Base-by-base conservation (phyloP, 2,113 vertebrate species). In the Stictonetta naevosa region DNA sequence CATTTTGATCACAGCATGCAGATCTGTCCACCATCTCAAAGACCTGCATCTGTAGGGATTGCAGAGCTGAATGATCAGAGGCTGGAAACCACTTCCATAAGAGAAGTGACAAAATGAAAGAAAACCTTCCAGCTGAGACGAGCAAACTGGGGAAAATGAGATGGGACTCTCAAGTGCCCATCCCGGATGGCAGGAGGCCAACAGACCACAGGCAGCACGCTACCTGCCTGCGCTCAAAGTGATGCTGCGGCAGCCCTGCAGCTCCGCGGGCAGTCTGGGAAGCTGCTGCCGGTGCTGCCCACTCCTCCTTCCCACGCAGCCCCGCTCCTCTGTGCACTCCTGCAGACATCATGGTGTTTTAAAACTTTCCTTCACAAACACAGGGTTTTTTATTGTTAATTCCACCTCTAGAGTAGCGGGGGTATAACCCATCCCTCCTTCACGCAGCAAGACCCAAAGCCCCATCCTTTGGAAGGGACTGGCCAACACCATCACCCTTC, bases 171-270 rank as follows among this genome's bases (percentile, higher is more conserved):
- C 46, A 44, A 14, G 46, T 33, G 31, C 26, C 50, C 62, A 46
- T 21, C 58, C 58, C 23, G 28, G 75, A 44, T 21, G 62, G 21
- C 55, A 38, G 8, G 28, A 31, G 18, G 34, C 13, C 0, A 10
- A 59, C 59, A n/a, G 50, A 33, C 5, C 8, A 7, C 23, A 25
- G 23, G 50, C 50, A 52, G 50, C 23, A 13, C 4, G 23, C 50
- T 25, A 52, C 50, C 23, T 7, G 25, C 50, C 50, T 25, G 40
- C 2, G 1, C 2, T 7, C 33, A 16, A 0, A 2, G 59, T 3
- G 4, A 60, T 16, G 17, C 50, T 4, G 6, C 23, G 5, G 50
- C 12, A 5, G 23, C 50, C 50, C 50, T 22, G 6, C 50, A 25
- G 23, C 50, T 50, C 50, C 11, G 6, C 22, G 7, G 50, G 22